Conservation (phyloP, 2,888 invertebrate genomes). For the Caenorhabditis doughertyi region DNA sequence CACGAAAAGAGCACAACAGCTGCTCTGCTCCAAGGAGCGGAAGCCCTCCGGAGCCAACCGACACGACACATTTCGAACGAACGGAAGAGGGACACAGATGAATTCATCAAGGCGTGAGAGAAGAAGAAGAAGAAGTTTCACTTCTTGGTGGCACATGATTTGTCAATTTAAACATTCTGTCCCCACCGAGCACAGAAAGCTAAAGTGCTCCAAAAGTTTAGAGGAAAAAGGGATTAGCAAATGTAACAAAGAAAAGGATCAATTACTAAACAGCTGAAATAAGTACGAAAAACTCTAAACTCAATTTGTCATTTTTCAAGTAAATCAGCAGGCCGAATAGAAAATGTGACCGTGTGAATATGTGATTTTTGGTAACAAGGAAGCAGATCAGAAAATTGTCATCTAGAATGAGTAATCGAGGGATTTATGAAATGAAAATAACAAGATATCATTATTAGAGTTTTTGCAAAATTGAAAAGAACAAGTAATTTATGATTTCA, state of each 20-base stretch:
- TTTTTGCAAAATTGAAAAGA: not conserved
- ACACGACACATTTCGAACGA: constrained; percentile 40
- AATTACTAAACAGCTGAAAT: constrained; percentile 21
- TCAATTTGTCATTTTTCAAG: constrained; percentile 21
- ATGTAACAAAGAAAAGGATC: not conserved
- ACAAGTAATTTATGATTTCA: too few species aligned
- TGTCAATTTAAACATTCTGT: constrained; percentile 47
- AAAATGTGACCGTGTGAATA: not conserved
- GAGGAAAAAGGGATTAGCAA: constrained; percentile 28
- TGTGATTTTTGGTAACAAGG: not conserved
- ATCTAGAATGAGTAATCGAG: not conserved
- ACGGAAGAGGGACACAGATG: constrained; percentile 2
- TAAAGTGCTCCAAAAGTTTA: constrained; percentile 28
- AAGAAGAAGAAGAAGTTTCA: not conserved
- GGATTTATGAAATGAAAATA: not conserved
- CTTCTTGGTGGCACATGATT: constrained; percentile 28
- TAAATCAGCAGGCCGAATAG: not conserved
- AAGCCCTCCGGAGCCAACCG: not conserved
- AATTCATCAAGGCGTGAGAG: constrained; percentile 25
- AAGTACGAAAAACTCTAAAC: not conserved
- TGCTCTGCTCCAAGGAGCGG: constrained; percentile 22
- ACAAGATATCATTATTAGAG: not conserved
- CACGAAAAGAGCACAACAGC: constrained; percentile 53
- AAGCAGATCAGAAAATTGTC: not conserved
- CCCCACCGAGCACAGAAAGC: not conserved